phyloP scores from a whole-genome alignment of 2,888 invertebrate species.

The Amorpha juglandis region DNA sequence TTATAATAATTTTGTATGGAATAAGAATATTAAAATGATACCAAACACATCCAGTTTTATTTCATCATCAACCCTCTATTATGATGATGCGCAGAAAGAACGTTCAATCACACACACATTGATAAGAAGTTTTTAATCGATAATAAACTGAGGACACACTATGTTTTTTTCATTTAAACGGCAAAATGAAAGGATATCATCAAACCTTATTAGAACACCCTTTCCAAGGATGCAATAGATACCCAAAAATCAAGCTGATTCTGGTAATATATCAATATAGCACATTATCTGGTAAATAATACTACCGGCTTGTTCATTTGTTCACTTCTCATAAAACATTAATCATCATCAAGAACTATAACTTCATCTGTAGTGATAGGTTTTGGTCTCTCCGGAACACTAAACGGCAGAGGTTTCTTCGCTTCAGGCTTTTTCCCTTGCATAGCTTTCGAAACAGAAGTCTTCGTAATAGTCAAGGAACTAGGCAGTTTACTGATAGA shows the following conservation, averaged over 20 bases:
- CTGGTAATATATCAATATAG: too few relatives aligned
- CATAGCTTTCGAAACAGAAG: constrained; percentile 53
- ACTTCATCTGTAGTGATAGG: constrained; percentile 72
- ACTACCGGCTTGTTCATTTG: too few relatives aligned
- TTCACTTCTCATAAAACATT: constrained; percentile 28
- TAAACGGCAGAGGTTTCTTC: constrained; percentile 65
- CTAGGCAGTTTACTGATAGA: constrained; percentile 79
- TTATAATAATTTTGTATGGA: constrained; percentile 26
- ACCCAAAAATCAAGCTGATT: too few relatives aligned
- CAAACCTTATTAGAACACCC: too few relatives aligned
- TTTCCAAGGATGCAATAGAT: too few relatives aligned
- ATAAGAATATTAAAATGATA: constrained; percentile 13
- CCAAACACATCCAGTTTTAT: neutral
- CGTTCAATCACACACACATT: too few relatives aligned
- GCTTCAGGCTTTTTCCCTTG: constrained; percentile 60
- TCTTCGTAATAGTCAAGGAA: constrained; percentile 81
- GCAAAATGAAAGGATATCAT: too few relatives aligned
- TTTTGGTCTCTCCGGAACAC: constrained; percentile 55
- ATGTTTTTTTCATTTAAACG: too few relatives aligned
- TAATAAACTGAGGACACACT: too few relatives aligned
- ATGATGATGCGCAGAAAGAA: neutral
- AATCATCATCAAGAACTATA: constrained; percentile 79
- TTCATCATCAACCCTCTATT: neutral
- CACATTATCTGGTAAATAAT: too few relatives aligned
- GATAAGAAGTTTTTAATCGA: too few relatives aligned